phyloP scores from a whole-genome alignment of 2,797 vertebrate species.

The Sebastes taczanowskii region DNA sequence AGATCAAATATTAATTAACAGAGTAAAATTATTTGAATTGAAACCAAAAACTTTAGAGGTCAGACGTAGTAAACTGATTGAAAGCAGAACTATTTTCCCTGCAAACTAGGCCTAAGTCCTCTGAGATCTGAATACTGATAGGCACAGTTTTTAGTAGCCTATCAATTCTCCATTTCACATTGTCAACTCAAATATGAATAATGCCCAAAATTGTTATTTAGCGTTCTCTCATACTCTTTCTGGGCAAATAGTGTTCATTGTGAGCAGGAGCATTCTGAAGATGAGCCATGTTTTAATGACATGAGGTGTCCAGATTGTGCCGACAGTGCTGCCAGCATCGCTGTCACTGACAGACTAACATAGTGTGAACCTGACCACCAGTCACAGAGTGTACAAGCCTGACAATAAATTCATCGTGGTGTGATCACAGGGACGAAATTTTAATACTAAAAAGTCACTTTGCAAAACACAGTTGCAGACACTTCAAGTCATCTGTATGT shows the following conservation, averaged over 20 bases:
- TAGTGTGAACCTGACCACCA: constrained; percentile 37
- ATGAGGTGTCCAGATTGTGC: constrained; percentile 48
- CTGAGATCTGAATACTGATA: neutral
- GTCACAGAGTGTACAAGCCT: constrained; percentile 13
- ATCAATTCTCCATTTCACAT: neutral
- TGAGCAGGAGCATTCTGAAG: constrained; percentile 4
- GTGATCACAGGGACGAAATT: neutral
- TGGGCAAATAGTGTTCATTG: neutral
- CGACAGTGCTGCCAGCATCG: constrained; percentile 18
- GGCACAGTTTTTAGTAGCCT: neutral
- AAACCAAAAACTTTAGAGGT: neutral
- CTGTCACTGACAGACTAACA: constrained; percentile 28
- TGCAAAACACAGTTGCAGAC: neutral
- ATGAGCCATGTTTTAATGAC: constrained; percentile 30
- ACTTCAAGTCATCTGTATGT: neutral
- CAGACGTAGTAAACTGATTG: neutral
- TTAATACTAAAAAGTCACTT: neutral
- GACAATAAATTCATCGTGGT: constrained; percentile 10
- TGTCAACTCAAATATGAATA: neutral
- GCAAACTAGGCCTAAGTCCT: neutral
- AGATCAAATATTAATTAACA: neutral
- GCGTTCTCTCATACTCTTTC: neutral
- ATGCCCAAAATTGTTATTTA: neutral
- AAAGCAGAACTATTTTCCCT: neutral
- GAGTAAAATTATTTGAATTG: neutral